These are phyloP conservation scores for Gandaritis pyraliata DNA, from an alignment of 2,888 invertebrate genomes.

Conservation along the genomic window DNA sequence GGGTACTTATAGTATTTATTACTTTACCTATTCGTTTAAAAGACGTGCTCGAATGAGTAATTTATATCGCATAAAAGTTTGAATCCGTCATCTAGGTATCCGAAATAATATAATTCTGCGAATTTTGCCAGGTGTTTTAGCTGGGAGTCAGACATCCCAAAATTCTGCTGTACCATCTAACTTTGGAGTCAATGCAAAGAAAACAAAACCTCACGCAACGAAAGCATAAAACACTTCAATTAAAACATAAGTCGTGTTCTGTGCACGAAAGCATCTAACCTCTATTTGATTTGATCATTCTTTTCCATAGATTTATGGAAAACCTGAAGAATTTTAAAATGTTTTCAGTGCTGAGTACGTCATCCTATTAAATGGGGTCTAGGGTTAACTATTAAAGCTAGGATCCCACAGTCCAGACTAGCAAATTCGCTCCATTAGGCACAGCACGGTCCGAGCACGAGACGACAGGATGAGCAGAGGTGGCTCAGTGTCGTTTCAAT, in stretches of 20 bases:
- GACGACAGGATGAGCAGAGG: slow-evolving; percentile 39
- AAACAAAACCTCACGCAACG: no score
- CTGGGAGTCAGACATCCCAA: no score
- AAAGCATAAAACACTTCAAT: no score
- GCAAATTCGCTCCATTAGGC: slow-evolving; percentile 21
- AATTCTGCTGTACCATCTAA: no score
- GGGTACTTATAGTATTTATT: background rate
- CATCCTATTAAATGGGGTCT: background rate
- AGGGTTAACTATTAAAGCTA: slow-evolving; percentile 10
- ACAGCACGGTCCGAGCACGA: slow-evolving; percentile 31
- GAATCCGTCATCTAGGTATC: no score
- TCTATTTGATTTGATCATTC: no score
- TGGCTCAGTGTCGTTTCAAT: slow-evolving; percentile 60
- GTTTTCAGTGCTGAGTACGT: background rate
- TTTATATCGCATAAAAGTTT: background rate
- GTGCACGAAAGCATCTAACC: no score
- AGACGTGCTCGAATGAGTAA: background rate
- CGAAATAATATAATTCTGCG: no score
- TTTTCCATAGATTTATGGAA: no score
- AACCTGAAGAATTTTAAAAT: background rate
- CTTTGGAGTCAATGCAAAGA: no score
- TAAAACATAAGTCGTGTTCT: no score
- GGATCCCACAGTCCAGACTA: slow-evolving; percentile 8
- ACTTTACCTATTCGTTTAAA: background rate
- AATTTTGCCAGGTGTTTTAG: no score